Evolutionary conservation across 92 coral and sea anemone genomes (phyloP), one percentile per base, ranked within the genome.

Genomic region (Zoanthus solanderi): DNA sequence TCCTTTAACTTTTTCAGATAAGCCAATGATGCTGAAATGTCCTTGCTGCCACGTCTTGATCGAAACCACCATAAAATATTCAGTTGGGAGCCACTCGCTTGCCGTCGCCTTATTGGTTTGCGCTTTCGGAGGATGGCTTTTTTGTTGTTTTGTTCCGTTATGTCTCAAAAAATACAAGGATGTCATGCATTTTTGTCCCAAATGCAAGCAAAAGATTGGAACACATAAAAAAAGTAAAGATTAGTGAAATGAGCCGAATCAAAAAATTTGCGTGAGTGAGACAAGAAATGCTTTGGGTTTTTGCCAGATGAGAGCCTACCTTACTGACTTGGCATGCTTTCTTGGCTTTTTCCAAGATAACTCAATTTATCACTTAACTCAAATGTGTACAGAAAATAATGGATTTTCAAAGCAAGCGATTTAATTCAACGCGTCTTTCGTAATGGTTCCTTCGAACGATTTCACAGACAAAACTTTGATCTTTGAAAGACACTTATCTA

Each of bases 91-190:
- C 18, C 79, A 48, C 28, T 46, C 79, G 17, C 0, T 75, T 16
- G 79, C 79, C 2, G 60, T 46, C 6, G 31, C 32, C 34, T 3
- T 75, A 30, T 18, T 75, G 31, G 79, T 75, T 75, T 75, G 79
- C 9, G 79, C 79, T 7, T 75, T 75, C 13, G 79, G 79, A 3
- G 79, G 79, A 9, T 75, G 79, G 57, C 16, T 75, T n/a, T 48
- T 75, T 17, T 75, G 79, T 54, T 75, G 79, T 47, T 18, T 75
- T 18, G 23, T 75, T 75, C 79, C 79, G 9, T 46, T 75, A 32
- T 75, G 79, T 75, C 6, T 75, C 30, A 47, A 75, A 15, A 75
- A 48, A 11, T 16, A 18, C 79, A 75, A 75, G n/a, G 79, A 75
- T 47, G 79, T 75, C 32, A 5, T 46, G 7, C 79, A 75, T 28